A percentile compares a stretch with the other conserved stretches of the same genome.
These are phyloP conservation scores for Lepidurus packardi DNA, from an alignment of 1,140 invertebrate species.

Conservation along the genomic window DNA sequence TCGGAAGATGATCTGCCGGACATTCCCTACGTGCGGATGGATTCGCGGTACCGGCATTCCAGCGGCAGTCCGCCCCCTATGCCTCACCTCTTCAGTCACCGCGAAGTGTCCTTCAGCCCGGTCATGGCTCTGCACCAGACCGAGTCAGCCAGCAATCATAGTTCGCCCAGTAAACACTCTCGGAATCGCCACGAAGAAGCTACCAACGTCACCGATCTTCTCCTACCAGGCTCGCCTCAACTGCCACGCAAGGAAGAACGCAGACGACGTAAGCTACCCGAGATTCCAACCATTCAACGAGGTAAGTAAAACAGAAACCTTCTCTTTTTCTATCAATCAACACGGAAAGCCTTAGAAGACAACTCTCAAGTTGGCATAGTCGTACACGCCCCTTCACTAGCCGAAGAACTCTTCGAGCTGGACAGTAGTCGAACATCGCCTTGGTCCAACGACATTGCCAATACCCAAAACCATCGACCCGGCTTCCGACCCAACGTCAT, in stretches of 20 bases:
- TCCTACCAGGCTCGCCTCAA: neutral
- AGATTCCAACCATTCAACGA: conserved; percentile 62
- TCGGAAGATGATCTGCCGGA: neutral
- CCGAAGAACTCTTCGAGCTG: conserved; percentile 57
- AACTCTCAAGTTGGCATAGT: neutral
- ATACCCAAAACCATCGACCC: conserved; percentile 10
- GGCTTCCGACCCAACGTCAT: conserved; percentile 8
- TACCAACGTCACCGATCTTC: neutral
- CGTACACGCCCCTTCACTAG: conserved; percentile 51
- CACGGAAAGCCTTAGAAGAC: neutral
- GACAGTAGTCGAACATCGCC: conserved; percentile 19
- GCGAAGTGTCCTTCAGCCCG: conserved; percentile 20
- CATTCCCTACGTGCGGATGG: neutral
- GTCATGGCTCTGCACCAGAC: neutral
- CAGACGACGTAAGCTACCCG: conserved; percentile 69
- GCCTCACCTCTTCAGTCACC: conserved; percentile 7
- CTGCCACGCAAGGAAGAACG: conserved; percentile 48
- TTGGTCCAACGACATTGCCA: neutral
- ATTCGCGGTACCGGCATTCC: conserved; percentile 6
- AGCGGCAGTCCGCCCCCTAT: conserved; percentile 16
- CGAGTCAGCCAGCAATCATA: neutral
- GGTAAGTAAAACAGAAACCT: neutral
- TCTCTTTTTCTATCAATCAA: neutral
- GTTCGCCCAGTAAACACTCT: neutral
- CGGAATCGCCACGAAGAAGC: conserved; percentile 1